Percentiles rank a stretch among this genome's conserved stretches.
phyloP scores from a whole-genome alignment of 1,140 invertebrate species.

The Triops longicaudatus region DNA sequence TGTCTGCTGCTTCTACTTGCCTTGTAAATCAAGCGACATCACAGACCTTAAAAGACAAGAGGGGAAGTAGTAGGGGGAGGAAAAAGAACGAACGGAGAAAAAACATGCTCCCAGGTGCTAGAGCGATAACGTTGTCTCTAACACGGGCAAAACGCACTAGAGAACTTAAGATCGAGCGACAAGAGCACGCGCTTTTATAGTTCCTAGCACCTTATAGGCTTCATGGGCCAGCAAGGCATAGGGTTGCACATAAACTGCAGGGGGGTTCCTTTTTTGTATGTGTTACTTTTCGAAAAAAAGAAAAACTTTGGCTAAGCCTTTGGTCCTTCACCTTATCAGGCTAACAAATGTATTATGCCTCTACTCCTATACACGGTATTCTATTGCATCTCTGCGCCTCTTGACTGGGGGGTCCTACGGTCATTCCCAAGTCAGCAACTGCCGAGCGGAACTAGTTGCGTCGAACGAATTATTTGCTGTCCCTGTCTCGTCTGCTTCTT shows the following conservation, averaged over 20 bases:
- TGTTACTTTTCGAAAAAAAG: background rate
- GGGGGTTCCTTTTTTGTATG: background rate
- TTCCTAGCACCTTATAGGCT: background rate
- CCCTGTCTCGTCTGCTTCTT: conserved; percentile 4
- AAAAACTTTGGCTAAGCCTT: background rate
- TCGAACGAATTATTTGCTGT: background rate
- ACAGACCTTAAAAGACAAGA: background rate
- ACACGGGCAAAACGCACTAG: background rate
- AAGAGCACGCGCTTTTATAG: conserved; percentile 7
- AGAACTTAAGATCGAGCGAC: background rate
- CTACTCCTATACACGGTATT: background rate
- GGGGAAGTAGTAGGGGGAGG: background rate
- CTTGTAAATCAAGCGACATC: conserved; percentile 7
- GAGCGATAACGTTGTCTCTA: background rate
- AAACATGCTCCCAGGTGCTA: conserved; percentile 1
- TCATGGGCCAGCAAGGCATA: conserved; percentile 5
- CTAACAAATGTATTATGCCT: background rate
- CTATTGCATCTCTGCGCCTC: background rate
- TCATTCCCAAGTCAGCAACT: background rate
- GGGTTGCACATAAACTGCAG: conserved; percentile 2
- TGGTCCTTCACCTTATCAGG: background rate
- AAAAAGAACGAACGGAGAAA: background rate
- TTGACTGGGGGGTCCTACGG: background rate
- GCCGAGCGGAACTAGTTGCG: background rate
- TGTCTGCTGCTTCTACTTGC: conserved; percentile 8